These are phyloP conservation scores for Drosophila kanekoi DNA, from an alignment of 2,888 invertebrate species.

Conservation along the genomic window DNA sequence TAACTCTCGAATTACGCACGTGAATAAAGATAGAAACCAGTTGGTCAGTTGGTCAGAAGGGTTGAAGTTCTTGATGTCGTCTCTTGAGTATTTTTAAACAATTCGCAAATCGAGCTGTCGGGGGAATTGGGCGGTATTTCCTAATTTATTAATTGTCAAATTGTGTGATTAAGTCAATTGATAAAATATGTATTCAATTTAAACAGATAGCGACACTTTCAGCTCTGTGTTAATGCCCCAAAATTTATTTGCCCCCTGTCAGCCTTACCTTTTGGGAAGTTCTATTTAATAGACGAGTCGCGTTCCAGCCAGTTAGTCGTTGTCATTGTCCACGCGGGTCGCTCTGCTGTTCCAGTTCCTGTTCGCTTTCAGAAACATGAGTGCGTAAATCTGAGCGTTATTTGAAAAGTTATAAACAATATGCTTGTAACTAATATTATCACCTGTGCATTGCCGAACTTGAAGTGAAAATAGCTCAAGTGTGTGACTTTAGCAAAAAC, in stretches of 20 bases:
- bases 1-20: background rate
- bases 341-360: background rate
- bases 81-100: constrained; percentile 43
- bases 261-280: background rate
- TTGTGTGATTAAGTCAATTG: constrained; percentile 35
- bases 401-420: too few species aligned
- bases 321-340: constrained; percentile 13
- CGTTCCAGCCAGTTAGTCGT: constrained; percentile 27
- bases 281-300: constrained; percentile 28
- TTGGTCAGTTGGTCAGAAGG: background rate
- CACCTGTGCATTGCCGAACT: too few species aligned
- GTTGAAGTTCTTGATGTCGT: constrained; percentile 5
- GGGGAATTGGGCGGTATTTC: background rate
- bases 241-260: constrained; percentile 54
- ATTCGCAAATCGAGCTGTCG: constrained; percentile 31
- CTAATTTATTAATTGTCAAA: constrained; percentile 55
- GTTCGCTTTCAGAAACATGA: constrained; percentile 25
- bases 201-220: constrained; percentile 59
- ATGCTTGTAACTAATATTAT: too few species aligned
- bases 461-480: too few species aligned
- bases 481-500: too few species aligned
- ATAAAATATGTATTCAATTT: constrained; percentile 47
- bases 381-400: constrained; percentile 40
- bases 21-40: background rate
- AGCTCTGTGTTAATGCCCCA: constrained; percentile 47